These are phyloP conservation scores for Anhinga rufa DNA, from an alignment of 2,113 vertebrate genomes.

Conservation along the genomic window DNA sequence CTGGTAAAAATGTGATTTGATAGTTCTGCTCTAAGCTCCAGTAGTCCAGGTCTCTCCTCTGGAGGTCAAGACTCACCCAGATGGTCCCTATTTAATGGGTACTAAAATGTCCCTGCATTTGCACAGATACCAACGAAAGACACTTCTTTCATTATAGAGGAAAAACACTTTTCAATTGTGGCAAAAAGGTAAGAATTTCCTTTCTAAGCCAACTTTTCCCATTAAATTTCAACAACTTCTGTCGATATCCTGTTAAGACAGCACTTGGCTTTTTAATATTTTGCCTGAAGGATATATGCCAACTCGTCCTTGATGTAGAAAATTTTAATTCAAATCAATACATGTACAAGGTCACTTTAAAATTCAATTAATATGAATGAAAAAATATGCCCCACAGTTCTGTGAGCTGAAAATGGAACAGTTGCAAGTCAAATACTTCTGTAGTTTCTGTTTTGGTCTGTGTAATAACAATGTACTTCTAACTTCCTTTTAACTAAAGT, in stretches of 20 bases:
- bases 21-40: not conserved
- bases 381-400: constrained; percentile 68
- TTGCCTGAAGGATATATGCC: constrained; percentile 65
- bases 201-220: constrained; percentile 13
- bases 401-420: constrained; percentile 65
- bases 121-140: not conserved
- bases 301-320: constrained; percentile 74
- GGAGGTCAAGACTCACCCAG: not conserved
- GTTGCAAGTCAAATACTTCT: constrained; percentile 51
- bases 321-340: constrained; percentile 84
- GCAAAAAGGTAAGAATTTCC: not conserved
- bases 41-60: not conserved
- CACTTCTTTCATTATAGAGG: not conserved
- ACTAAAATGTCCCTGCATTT: not conserved
- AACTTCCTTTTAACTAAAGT: constrained; percentile 24
- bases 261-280: constrained; percentile 71
- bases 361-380: constrained; percentile 84
- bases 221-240: constrained; percentile 28
- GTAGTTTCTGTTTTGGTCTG: constrained; percentile 10
- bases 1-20: not conserved
- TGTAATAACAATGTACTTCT: not conserved
- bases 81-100: not conserved
- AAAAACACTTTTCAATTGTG: not conserved
- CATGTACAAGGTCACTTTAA: constrained; percentile 80
- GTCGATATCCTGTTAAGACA: constrained; percentile 66